Conservation (phyloP, 1,140 invertebrate species). For the Drosophila subpulchrella region DNA sequence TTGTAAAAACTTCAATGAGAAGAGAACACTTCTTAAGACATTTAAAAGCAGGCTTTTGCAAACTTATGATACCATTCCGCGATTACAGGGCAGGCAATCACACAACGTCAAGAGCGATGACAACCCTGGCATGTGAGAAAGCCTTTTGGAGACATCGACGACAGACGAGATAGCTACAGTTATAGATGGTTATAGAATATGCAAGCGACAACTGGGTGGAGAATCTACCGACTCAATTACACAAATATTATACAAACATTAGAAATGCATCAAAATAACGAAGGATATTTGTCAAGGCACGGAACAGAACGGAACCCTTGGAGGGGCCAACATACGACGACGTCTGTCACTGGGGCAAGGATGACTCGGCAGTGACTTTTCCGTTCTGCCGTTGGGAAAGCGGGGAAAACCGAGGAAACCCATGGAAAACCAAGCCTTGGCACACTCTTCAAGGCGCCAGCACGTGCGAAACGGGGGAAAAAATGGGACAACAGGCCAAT, state of each 20-base stretch:
- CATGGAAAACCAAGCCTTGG: conserved; percentile 23
- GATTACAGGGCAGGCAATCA: conserved; percentile 16
- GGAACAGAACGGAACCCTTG: conserved; percentile 49
- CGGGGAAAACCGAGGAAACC: not conserved
- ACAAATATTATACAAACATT: conserved; percentile 80
- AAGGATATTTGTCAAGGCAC: conserved; percentile 69
- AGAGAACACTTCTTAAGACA: not conserved
- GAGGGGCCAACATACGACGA: not conserved
- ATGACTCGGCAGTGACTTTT: conserved; percentile 18
- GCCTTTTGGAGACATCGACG: conserved; percentile 67
- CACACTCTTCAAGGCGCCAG: conserved; percentile 31
- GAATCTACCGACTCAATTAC: conserved; percentile 72
- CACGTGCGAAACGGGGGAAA: conserved; percentile 12
- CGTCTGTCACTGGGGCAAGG: conserved; percentile 37
- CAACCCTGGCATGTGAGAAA: conserved; percentile 47
- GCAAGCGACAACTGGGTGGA: not conserved
- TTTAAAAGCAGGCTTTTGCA: not conserved
- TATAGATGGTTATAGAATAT: conserved; percentile 13
- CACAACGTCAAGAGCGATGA: conserved; percentile 28
- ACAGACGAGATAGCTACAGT: conserved; percentile 26
- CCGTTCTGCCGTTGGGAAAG: not conserved
- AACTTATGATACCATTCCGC: conserved; percentile 6
- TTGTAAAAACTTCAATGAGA: too few species aligned
- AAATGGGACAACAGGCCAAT: conserved; percentile 18
- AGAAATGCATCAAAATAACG: conserved; percentile 81